Base-by-base conservation (phyloP, 2,113 vertebrate genomes). In the Suricata suricatta region DNA sequence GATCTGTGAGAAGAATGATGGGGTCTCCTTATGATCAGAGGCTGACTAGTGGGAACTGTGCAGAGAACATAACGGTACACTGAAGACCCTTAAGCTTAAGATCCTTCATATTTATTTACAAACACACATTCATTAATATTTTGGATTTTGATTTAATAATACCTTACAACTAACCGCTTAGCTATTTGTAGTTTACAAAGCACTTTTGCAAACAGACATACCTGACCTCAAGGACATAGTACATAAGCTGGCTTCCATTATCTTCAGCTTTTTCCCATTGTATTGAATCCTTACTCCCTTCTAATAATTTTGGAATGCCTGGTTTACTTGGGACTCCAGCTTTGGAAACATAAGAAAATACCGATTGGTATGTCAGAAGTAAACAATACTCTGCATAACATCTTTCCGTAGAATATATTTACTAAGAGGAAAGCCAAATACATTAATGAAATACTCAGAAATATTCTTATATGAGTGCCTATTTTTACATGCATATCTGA, bases 291-390 rank as follows among this genome's bases (percentile, higher is more conserved):
- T 98, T 96, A 87, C 84, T 94, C 17, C 93, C 97, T 97, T 98
- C 98, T 77, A 98, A 92, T 93, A 64, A 95, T 86, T 98, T 97
- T 31, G 99, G 99, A 85, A 96, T 95, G 93, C 99, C 99, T 95
- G 99, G 98, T 91, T 99, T 99, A 95, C 98, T 85, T 50, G 99
- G 98, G 81, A 99, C 98, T 96, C 98, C 99, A 98, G 98, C 98
- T 99, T 96, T 93, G 38, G 63, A 87, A 93, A 95, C 0, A 35
- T 60, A 92, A 71, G 21, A 98, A 98, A 94, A 97, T 93, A 88
- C 1, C 93, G 14, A 72, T 54, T 94, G 57, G 82, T 54, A 89
- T 14, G 1, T 89, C 66, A 81, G 31, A 95, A 87, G 23, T 88
- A 95, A n/a, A 69, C 85, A 82, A 83, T 87, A 71, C 35, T 94